A percentile compares a stretch with the other conserved stretches of the same genome.
Evolutionary conservation across 2,797 vertebrate genomes (phyloP).

Genomic region (Sebastes iracundus): DNA sequence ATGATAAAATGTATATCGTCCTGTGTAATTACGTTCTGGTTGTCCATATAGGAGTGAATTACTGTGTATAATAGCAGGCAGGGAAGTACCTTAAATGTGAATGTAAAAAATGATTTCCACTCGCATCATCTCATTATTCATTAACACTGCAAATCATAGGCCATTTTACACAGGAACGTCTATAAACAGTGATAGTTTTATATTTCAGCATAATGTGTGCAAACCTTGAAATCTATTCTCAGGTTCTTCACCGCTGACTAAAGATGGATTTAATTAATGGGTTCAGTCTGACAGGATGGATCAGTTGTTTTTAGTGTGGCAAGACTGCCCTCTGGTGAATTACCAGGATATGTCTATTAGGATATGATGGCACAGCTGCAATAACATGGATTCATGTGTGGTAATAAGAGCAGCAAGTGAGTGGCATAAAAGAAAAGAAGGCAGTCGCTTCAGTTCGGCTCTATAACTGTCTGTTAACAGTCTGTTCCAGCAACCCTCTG

Average conservation of each 20-base stretch:
- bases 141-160: neutral
- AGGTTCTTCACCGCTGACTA: neutral
- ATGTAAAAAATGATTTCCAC: neutral
- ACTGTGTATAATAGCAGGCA: neutral
- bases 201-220: neutral
- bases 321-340: constrained; percentile 80
- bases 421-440: neutral
- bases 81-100: neutral
- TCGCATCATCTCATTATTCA: neutral
- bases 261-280: neutral
- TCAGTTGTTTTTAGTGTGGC: constrained; percentile 51
- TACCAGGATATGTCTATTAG: constrained; percentile 17
- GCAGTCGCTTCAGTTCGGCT: neutral
- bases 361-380: neutral
- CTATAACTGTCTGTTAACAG: neutral
- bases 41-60: neutral
- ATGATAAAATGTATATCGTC: neutral
- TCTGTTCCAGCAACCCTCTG: neutral
- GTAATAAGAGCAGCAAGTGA: neutral
- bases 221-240: neutral
- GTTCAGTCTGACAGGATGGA: neutral
- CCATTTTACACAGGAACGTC: neutral
- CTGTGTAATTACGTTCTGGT: neutral
- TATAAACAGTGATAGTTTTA: neutral
- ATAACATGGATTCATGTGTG: neutral